A percentile compares a stretch with the other conserved stretches of the same genome.
Evolutionary conservation across 1,140 invertebrate genomes (phyloP).

Genomic region (Tetranychus cinnabarinus): DNA sequence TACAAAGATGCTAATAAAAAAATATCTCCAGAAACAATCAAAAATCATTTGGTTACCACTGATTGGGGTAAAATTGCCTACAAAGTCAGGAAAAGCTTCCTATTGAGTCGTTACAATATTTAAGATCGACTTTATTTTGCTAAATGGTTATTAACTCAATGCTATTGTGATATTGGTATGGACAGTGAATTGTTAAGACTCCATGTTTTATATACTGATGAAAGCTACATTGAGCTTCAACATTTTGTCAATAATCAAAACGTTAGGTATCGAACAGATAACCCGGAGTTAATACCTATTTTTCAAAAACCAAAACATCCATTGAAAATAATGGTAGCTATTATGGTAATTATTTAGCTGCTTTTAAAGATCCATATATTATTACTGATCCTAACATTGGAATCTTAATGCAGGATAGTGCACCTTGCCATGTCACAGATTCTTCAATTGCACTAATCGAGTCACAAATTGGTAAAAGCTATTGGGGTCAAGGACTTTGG

Average conservation of each 20-base stretch:
- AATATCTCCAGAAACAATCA: not conserved
- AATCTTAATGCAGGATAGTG: not conserved
- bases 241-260: not conserved
- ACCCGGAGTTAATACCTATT: not conserved
- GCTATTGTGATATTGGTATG: not conserved
- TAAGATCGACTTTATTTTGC: not conserved
- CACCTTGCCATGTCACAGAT: not conserved
- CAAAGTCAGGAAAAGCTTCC: not conserved
- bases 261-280: not conserved
- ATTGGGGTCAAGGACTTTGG: not conserved
- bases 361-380: not conserved
- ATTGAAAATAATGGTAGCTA: not conserved
- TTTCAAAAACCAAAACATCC: not conserved
- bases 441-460: not conserved
- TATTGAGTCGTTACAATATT: not conserved
- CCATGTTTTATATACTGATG: not conserved
- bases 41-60: not conserved
- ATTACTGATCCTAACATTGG: not conserved
- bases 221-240: not conserved
- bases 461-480: not conserved
- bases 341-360: not conserved
- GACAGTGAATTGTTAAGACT: not conserved
- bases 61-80: not conserved
- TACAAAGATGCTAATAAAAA: not conserved
- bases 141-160: not conserved